Evolutionary conservation across 2,888 invertebrate genomes (phyloP), one percentile per base, ranked within the genome.

Genomic region (Pristionchus japonicus): DNA sequence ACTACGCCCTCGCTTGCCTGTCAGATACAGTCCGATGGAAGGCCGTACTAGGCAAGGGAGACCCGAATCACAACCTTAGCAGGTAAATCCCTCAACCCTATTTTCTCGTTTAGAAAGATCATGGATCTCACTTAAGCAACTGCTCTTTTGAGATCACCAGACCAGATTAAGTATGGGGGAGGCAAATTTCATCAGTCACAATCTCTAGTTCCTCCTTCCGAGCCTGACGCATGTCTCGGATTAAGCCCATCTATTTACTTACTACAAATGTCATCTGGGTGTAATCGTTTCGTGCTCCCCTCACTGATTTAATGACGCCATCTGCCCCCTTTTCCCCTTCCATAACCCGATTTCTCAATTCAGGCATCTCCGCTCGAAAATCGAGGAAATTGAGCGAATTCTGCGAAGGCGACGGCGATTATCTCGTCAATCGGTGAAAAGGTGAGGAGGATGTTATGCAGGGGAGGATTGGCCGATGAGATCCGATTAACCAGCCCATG

Each of bases 331-430:
- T 17, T 11, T 17, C 64, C 31, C 77, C 37, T 37, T 23, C 74
- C 11, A 27, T 77, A 77, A 77, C 77, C 77, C 43, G 77, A 77
- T 77, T 77, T 43, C 77, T 47, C 74, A 37, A 23, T 64, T 2
- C 77, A 77, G 77, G 77, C 43, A 77, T 43, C 77, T 77, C 11
- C 47, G 77, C 43, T n/a, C n/a, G 77, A 23, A 27, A 77, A 77
- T 77, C 43, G 47, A 77, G 40, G 47, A 77, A 47, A 47, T 34
- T 23, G 77, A 77, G 43, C 77, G 77, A 27, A 43, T 47, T 40
- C 43, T 77, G 23, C 40, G 77, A 77, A 77, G 77, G 37, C 27
- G 77, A 47, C n/a, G 77, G 1, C 20, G 70, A 34, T 70, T 70
- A 37, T 64, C 64, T 34, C 34, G 64, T 64, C 70, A 77, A 77